Evolutionary conservation across 1,140 invertebrate species (phyloP).

Genomic region (Andricus grossulariae): DNA sequence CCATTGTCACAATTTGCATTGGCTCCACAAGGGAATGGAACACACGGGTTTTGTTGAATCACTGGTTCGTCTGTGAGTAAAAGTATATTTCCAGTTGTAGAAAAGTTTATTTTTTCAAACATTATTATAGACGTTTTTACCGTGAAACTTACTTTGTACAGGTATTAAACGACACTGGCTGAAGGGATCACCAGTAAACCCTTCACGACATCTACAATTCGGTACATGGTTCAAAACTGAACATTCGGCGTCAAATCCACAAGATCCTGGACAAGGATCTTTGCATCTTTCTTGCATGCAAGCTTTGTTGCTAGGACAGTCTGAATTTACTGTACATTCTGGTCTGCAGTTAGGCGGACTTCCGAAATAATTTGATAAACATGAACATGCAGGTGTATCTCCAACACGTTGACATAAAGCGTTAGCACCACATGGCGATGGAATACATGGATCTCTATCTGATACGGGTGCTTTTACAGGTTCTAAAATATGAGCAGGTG

Average conservation of each 20-base stretch:
- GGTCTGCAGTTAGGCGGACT: slow-evolving; percentile 84
- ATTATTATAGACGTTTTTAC: not conserved
- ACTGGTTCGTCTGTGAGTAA: slow-evolving; percentile 37
- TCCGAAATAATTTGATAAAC: slow-evolving; percentile 81
- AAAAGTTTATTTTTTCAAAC: slow-evolving; percentile 22
- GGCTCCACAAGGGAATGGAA: slow-evolving; percentile 83
- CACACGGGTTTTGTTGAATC: slow-evolving; percentile 75
- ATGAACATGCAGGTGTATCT: slow-evolving; percentile 82
- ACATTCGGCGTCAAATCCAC: slow-evolving; percentile 81
- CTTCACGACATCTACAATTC: slow-evolving; percentile 81
- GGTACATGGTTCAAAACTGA: slow-evolving; percentile 83
- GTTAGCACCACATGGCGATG: slow-evolving; percentile 84
- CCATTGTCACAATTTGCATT: slow-evolving; percentile 80
- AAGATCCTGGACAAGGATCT: slow-evolving; percentile 84
- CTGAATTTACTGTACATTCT: slow-evolving; percentile 84
- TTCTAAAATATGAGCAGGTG: slow-evolving; percentile 56
- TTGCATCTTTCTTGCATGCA: slow-evolving; percentile 84
- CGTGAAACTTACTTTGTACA: slow-evolving; percentile 62
- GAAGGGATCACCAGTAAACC: slow-evolving; percentile 84
- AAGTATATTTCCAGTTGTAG: slow-evolving; percentile 9
- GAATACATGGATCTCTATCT: slow-evolving; percentile 81
- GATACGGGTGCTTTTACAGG: slow-evolving; percentile 52
- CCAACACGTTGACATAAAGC: slow-evolving; percentile 81
- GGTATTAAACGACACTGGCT: slow-evolving; percentile 77
- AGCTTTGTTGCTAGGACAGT: slow-evolving; percentile 81